These are phyloP conservation scores for Halictus quadricinctus DNA, from an alignment of 2,888 invertebrate genomes.

Conservation along the genomic window DNA sequence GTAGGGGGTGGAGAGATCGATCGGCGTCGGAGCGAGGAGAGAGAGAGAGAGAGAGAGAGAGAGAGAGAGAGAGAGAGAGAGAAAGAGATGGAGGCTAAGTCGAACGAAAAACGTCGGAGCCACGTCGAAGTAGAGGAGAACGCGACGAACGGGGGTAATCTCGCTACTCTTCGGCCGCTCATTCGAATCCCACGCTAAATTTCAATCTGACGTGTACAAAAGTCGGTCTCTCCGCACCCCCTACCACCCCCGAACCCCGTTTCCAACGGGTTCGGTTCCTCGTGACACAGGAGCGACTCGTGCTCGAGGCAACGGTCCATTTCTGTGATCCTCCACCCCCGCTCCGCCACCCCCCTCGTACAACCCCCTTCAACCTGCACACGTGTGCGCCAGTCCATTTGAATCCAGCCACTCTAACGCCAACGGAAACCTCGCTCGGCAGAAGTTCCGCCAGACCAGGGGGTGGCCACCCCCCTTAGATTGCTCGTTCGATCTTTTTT, in stretches of 20 bases:
- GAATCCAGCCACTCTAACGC: conserved; percentile 55
- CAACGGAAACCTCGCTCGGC: conserved; percentile 37
- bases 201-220: conserved; percentile 79
- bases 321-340: conserved; percentile 60
- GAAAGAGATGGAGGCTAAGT: conserved; percentile 55
- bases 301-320: conserved; percentile 70
- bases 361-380: conserved; percentile 28
- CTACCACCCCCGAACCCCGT: neutral
- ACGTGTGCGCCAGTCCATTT: conserved; percentile 56
- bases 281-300: conserved; percentile 62
- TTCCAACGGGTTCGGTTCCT: conserved; percentile 37
- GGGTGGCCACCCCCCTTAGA: neutral
- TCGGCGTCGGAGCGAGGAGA: conserved; percentile 51
- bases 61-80: conserved; percentile 28
- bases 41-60: conserved; percentile 8
- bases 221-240: conserved; percentile 59
- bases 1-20: conserved; percentile 50
- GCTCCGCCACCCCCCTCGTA: neutral
- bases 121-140: conserved; percentile 66
- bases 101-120: conserved; percentile 58
- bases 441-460: conserved; percentile 32
- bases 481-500: neutral
- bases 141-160: conserved; percentile 73
- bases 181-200: conserved; percentile 79
- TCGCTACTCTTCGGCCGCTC: conserved; percentile 73